Conservation (phyloP, 30 jellyfish, hydroid and myxozoan genomes). For the Turritopsis rubra region DNA sequence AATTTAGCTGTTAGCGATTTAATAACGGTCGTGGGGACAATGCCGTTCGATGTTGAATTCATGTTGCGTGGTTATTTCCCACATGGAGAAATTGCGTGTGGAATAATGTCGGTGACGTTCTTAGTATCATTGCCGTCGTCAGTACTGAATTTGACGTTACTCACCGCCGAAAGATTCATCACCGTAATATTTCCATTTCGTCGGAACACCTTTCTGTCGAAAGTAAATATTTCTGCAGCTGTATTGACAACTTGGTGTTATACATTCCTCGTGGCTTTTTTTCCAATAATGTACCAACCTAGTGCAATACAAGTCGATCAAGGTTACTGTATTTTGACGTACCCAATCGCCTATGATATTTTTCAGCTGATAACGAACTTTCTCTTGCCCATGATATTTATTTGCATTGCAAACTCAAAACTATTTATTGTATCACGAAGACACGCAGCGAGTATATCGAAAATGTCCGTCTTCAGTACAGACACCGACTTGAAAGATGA, state of each 20-base stretch:
- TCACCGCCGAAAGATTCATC: constrained; percentile 36
- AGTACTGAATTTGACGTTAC: constrained; percentile 24
- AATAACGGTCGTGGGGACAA: constrained; percentile 10
- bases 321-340: constrained; percentile 21
- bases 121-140: constrained; percentile 44
- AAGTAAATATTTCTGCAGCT: neutral
- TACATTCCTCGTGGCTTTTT: constrained; percentile 20
- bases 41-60: constrained; percentile 36
- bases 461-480: neutral
- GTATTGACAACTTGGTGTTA: constrained; percentile 29
- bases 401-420: neutral
- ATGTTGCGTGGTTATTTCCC: constrained; percentile 34
- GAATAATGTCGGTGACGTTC: constrained; percentile 11
- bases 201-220: neutral
- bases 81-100: constrained; percentile 29
- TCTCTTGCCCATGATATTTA: constrained; percentile 20
- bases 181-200: constrained; percentile 21
- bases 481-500: constrained; percentile 10
- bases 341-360: neutral
- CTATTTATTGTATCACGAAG: constrained; percentile 10
- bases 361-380: constrained; percentile 24
- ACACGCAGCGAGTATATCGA: neutral
- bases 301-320: constrained; percentile 12
- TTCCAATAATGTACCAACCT: constrained; percentile 21
- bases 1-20: constrained; percentile 42